Base-by-base conservation (phyloP, 53 echinoderm and acorn worm species). In the Astropecten irregularis region DNA sequence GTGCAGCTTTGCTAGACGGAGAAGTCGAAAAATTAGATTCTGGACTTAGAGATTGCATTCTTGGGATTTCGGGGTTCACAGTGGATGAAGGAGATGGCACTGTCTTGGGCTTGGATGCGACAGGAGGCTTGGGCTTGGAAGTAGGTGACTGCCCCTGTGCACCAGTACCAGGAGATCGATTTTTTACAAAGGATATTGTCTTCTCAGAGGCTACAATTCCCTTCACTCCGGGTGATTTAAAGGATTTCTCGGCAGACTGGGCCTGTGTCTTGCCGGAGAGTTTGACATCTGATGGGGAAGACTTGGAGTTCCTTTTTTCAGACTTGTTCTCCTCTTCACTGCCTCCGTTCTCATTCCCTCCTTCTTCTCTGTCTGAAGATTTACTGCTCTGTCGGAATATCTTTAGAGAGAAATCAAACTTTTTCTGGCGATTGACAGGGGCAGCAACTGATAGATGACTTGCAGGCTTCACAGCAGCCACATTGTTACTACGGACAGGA, bases 321-420 rank as follows among this genome's bases (percentile, higher is more conserved):
- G 58, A 56, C 56, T 76, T 76, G 27, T 0, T 30, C 16, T 79
- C 47, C 21, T 62, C 34, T n/a, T 61, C 30, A 34, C 57, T 38
- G 37, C 56, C 74, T 36, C 56, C 40, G 1, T 15, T 9, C 25
- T 29, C 30, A 20, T 18, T 71, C 56, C 46, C 34, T 15, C 21
- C 62, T 8, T 62, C 79, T 20, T 79, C 79, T 25, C n/a, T 46
- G 46, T 46, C 79, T 2, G 60, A 27, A 9, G 61, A 13, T 52
- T 76, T 85, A 52, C 74, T 40, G 21, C 19, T 40, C 69, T 64
- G 52, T 30, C 86, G 74, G 66, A 85, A 85, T 50, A 85, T 50
- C 29, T 76, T 85, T 16, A 73, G 74, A 2, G 72, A 21, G 33
- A 85, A 76, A 19, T 76, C 76, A 52, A 65, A 74, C 50, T 37